Evolutionary conservation across 2,113 vertebrate species (phyloP), one percentile per base, ranked within the genome.

Genomic region (Sialia sialis): DNA sequence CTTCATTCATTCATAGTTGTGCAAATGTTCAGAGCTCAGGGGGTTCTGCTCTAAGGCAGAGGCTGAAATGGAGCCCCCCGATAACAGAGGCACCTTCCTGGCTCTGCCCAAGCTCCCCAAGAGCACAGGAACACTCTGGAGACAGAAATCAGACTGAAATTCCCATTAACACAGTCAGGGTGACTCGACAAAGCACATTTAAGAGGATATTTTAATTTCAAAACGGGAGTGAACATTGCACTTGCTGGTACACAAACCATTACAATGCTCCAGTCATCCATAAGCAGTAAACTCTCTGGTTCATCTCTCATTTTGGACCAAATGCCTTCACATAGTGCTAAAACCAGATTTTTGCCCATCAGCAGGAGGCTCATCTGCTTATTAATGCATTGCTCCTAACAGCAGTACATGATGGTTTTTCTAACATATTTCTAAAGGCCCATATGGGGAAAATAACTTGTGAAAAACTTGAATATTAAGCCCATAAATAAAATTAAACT

Each of bases 401-500:
- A 86, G 59, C 68, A 54, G 63, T 41, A 69, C 55, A 23, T 85
- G 75, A 73, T 38, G 87, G 81, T 79, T 90, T 89, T 94, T 83
- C 67, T 69, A 93, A 73, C 51, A 58, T 90, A 75, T 87, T 93
- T 79, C 83, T 83, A 69, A 86, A 94, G 51, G 89, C 48, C 86
- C 56, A 86, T 76, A 76, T 64, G 70, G 82, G 92, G 70, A 83
- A 90, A 94, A 83, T 46, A 74, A 80, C 68, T 86, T 67, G 51
- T 23, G 63, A 90, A 88, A 94, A 96, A 80, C 67, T 68, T 90
- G 63, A 92, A 73, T 80, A 90, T 90, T 90, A 89, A 92, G 68
- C 38, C 63, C 76, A 92, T 88, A 94, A 96, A 96, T 91, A 94
- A 92, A 88, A 88, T 74, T 13, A 80, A 83, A 87, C 19, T 10